Evolutionary conservation across 2,113 vertebrate genomes (phyloP).

Genomic region (Ailuropoda melanoleuca): DNA sequence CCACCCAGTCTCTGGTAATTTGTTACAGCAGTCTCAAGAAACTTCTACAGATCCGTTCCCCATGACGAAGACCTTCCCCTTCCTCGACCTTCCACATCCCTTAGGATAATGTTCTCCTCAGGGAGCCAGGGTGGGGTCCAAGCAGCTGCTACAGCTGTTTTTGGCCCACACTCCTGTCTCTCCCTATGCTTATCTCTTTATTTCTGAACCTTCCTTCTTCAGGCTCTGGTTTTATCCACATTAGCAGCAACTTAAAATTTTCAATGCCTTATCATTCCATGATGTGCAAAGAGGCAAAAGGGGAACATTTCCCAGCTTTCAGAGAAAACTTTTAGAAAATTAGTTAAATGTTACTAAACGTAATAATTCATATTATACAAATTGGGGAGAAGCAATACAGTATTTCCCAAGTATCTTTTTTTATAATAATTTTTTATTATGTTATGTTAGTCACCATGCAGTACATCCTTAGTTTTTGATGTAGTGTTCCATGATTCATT

Average conservation of each 20-base stretch:
- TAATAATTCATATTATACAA: not conserved
- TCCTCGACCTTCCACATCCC: not conserved
- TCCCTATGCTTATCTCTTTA: not conserved
- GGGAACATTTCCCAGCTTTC: not conserved
- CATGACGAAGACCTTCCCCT: not conserved
- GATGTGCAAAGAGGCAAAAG: not conserved
- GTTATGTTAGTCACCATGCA: too few relatives aligned
- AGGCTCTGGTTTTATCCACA: not conserved
- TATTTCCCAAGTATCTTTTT: not conserved
- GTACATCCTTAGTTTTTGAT: too few relatives aligned
- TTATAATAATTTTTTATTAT: too few relatives aligned
- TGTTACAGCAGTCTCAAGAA: not conserved
- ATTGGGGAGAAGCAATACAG: not conserved
- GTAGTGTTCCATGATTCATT: too few relatives aligned
- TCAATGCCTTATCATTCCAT: not conserved
- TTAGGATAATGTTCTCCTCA: not conserved
- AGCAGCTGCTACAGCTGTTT: not conserved
- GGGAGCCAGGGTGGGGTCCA: not conserved
- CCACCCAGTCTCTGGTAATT: not conserved
- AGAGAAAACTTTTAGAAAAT: conserved; percentile 9
- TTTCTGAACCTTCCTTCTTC: not conserved
- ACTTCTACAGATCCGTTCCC: not conserved
- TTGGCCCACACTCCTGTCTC: not conserved
- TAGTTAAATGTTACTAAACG: not conserved
- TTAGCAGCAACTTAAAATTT: not conserved